These are phyloP conservation scores for Odontesthes bonariensis DNA, from an alignment of 2,113 vertebrate genomes.

Conservation along the genomic window DNA sequence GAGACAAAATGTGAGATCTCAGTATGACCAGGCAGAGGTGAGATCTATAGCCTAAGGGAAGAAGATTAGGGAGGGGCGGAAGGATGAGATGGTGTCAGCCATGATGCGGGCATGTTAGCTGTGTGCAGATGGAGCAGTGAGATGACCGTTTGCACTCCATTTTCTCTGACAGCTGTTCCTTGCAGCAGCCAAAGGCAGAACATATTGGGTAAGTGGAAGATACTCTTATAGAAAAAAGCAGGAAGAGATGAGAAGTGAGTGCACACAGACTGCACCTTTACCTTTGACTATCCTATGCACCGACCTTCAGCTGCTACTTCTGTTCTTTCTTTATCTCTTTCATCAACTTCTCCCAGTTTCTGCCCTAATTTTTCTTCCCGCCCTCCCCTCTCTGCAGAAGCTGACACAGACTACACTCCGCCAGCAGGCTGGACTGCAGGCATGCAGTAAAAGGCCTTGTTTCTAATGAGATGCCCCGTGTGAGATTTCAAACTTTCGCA, in stretches of 20 bases:
- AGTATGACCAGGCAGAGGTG: background rate
- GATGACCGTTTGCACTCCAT: conserved; percentile 55
- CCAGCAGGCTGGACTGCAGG: conserved; percentile 19
- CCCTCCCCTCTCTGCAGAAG: background rate
- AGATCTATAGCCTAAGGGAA: background rate
- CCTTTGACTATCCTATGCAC: conserved; percentile 18
- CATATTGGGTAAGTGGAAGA: background rate
- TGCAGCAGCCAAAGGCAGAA: conserved; percentile 37
- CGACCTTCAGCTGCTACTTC: conserved; percentile 36
- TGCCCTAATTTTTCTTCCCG: conserved; percentile 19
- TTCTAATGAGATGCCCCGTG: conserved; percentile 58
- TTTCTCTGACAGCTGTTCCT: conserved; percentile 52
- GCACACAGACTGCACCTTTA: conserved; percentile 32
- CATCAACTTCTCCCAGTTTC: conserved; percentile 23
- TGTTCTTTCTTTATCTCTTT: conserved; percentile 25
- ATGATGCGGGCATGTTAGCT: conserved; percentile 19
- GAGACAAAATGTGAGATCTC: background rate
- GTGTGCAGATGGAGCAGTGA: conserved; percentile 48
- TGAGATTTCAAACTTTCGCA: conserved; percentile 42
- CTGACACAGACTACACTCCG: conserved; percentile 5
- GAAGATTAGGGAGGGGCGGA: background rate
- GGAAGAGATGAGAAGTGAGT: conserved; percentile 11
- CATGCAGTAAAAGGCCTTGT: conserved; percentile 29
- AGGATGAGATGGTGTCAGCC: conserved; percentile 28
- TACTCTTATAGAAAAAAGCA: conserved; percentile 3